Evolutionary conservation across 2,888 invertebrate genomes (phyloP), one percentile per base, ranked within the genome.

Genomic region (Hydroisotoma schaefferi): DNA sequence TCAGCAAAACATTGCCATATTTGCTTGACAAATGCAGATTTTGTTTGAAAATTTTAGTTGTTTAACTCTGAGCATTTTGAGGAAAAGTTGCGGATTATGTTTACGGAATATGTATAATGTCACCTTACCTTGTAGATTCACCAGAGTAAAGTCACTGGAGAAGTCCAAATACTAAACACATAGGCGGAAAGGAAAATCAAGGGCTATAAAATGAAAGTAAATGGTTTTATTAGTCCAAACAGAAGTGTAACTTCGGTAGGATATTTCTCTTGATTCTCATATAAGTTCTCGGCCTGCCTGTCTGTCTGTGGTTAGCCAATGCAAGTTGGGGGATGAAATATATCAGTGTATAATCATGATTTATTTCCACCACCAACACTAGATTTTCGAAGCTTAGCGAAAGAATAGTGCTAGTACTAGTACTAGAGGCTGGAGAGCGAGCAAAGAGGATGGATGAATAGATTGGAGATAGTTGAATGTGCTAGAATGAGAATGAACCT

Each of bases 401-500:
- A 52, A 52, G 52, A 52, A 52, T 52, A 37, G 52, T 47, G 12
- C 6, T n/a, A n/a, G n/a, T n/a, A n/a, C n/a, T n/a, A n/a, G n/a
- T n/a, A n/a, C n/a, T n/a, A n/a, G n/a, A n/a, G n/a, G n/a, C n/a
- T n/a, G n/a, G n/a, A n/a, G n/a, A n/a, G n/a, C n/a, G n/a, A n/a
- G n/a, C n/a, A n/a, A n/a, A n/a, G n/a, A n/a, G 18, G 47, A 4
- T 47, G 47, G 47, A 47, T 6, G 33, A 33, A 33, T 15, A 33
- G 8, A 15, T 33, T 33, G 33, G 10, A 46, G 37, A n/a, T 52
- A 20, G 52, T 18, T 33, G 52, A 27, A 37, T 52, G 52, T 52
- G 52, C 29, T 52, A 37, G 52, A 52, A 52, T 52, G 52, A 22
- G 52, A 52, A 52, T 52, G 37, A 52, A 52, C 52, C 52, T n/a